Evolutionary conservation across 2,797 vertebrate species (phyloP).

Genomic region (Peromyscus eremicus): DNA sequence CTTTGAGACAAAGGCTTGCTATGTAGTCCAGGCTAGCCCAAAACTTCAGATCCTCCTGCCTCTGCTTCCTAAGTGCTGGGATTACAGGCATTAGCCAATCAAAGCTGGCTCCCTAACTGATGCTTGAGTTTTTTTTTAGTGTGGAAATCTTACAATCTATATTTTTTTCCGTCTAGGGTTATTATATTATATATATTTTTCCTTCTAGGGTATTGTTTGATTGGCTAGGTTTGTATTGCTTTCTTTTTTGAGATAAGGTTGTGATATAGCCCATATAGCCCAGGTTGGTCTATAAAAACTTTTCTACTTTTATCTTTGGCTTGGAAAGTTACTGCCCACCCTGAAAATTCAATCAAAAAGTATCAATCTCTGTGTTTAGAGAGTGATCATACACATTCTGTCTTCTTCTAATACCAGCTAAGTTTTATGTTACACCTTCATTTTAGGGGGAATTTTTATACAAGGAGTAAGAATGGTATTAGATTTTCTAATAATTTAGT

Average conservation of each 20-base stretch:
- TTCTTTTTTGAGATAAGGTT: not conserved
- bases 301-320: not conserved
- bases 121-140: not conserved
- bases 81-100: no score
- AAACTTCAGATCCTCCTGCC: not conserved
- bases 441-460: not conserved
- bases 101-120: not conserved
- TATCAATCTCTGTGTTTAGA: not conserved
- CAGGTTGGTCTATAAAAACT: not conserved
- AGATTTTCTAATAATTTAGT: not conserved
- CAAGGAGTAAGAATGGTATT: not conserved
- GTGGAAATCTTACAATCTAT: not conserved
- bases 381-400: not conserved
- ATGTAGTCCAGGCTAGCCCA: not conserved
- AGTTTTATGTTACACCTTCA: not conserved
- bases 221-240: not conserved
- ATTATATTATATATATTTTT: not conserved
- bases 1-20: not conserved
- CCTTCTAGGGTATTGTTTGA: not conserved
- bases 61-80: not conserved
- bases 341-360: not conserved
- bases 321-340: not conserved
- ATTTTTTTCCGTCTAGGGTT: not conserved
- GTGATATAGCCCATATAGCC: not conserved
- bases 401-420: conserved; percentile 4